phyloP scores from a whole-genome alignment of 2,113 vertebrate species.

The Bufo bufo region DNA sequence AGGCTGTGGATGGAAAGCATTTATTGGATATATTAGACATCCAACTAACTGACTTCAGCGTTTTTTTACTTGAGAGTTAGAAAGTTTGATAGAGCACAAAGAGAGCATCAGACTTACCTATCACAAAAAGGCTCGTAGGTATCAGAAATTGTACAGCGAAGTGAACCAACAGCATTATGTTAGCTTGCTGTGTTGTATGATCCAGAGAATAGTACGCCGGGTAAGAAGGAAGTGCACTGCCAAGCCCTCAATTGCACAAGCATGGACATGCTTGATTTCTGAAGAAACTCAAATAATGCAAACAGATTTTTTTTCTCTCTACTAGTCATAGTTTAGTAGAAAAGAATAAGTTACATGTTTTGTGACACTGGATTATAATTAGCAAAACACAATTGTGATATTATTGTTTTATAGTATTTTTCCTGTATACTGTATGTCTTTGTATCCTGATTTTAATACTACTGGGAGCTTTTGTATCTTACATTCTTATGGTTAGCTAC shows the following conservation, averaged over 20 bases:
- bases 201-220: not conserved
- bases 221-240: conserved; percentile 12
- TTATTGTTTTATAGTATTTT: not conserved
- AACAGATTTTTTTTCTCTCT: not conserved
- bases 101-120: not conserved
- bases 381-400: too few relatives aligned
- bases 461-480: too few relatives aligned
- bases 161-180: not conserved
- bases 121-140: not conserved
- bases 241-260: conserved; percentile 26
- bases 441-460: too few relatives aligned
- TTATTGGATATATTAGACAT: not conserved
- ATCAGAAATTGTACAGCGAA: not conserved
- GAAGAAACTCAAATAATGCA: not conserved
- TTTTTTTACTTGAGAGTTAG: too few relatives aligned
- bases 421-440: not conserved
- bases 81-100: not conserved
- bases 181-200: not conserved
- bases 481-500: too few relatives aligned
- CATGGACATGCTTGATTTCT: conserved; percentile 1
- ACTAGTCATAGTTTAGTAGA: not conserved
- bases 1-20: not conserved
- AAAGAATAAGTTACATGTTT: not conserved
- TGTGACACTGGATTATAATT: too few relatives aligned
- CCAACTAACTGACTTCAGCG: not conserved